Evolutionary conservation across 2,113 vertebrate genomes (phyloP).

Genomic region (Limnothrissa miodon): DNA sequence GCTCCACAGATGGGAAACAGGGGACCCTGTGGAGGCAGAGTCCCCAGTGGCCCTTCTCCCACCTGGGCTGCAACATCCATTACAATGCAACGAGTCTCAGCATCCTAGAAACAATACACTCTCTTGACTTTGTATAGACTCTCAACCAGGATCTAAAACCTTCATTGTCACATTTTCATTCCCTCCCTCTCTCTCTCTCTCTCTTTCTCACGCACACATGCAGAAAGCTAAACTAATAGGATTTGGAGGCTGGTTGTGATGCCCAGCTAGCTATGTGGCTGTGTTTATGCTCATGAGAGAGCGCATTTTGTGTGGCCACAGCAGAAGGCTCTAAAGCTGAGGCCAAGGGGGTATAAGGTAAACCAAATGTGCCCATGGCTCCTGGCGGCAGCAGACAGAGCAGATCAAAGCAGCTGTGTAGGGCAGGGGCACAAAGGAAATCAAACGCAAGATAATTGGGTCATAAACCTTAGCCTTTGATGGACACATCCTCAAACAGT

Average conservation of each 20-base stretch:
- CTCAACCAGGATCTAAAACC: not conserved
- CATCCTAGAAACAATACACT: not conserved
- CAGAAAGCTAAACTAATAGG: not conserved
- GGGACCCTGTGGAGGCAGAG: not conserved
- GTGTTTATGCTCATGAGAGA: not conserved
- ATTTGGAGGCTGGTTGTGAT: not conserved
- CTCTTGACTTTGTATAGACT: not conserved
- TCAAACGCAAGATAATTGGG: conserved; percentile 49
- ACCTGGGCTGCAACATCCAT: conserved; percentile 13
- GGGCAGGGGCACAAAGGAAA: conserved; percentile 31
- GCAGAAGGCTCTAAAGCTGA: not conserved
- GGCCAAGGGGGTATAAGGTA: not conserved
- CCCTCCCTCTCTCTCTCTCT: too few species aligned
- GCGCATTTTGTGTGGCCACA: conserved; percentile 27
- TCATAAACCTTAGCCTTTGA: conserved; percentile 44
- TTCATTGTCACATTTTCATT: not conserved
- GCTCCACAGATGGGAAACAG: conserved; percentile 22
- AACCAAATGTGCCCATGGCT: not conserved
- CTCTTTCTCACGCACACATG: too few species aligned
- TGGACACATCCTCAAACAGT: conserved; percentile 38
- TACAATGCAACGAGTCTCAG: not conserved
- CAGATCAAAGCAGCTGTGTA: conserved; percentile 43
- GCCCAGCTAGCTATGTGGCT: not conserved
- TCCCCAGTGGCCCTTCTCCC: conserved; percentile 5
- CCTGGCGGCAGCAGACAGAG: conserved; percentile 11